phyloP scores from a whole-genome alignment of 37 sponge, comb jelly and placozoan genomes.

The Crambe crambe region DNA sequence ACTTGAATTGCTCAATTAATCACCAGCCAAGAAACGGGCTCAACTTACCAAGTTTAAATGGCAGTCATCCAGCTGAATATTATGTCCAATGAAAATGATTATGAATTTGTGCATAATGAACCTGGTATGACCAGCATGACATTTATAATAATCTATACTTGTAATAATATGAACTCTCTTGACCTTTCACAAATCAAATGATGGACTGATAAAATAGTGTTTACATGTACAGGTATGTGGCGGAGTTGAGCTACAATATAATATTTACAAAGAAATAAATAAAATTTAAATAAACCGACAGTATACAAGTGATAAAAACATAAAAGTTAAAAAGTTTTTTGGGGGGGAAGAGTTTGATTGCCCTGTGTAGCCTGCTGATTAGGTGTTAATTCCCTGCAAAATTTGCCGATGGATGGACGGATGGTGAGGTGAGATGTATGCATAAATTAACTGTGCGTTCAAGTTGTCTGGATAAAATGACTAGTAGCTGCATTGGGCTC shows the following conservation, averaged over 20 bases:
- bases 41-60: neutral
- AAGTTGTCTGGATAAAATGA: neutral
- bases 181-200: too few relatives aligned
- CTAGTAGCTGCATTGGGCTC: neutral
- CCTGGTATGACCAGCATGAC: neutral
- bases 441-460: neutral
- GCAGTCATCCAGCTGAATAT: neutral
- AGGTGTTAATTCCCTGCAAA: neutral
- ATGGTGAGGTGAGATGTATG: neutral
- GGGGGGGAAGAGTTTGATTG: neutral
- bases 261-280: neutral
- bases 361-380: neutral
- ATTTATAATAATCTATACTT: neutral
- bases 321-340: neutral
- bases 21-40: slow-evolving; percentile 4
- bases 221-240: too few relatives aligned
- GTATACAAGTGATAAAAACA: neutral
- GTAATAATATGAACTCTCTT: too few relatives aligned
- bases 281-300: neutral
- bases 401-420: slow-evolving; percentile 3
- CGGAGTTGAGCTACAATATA: neutral
- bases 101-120: neutral
- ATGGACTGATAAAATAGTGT: too few relatives aligned
- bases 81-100: neutral
- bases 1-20: neutral